Percentiles rank a stretch among this genome's conserved stretches.
Conservation (phyloP, 2,797 vertebrate species). For the Sebastes nivosus region DNA sequence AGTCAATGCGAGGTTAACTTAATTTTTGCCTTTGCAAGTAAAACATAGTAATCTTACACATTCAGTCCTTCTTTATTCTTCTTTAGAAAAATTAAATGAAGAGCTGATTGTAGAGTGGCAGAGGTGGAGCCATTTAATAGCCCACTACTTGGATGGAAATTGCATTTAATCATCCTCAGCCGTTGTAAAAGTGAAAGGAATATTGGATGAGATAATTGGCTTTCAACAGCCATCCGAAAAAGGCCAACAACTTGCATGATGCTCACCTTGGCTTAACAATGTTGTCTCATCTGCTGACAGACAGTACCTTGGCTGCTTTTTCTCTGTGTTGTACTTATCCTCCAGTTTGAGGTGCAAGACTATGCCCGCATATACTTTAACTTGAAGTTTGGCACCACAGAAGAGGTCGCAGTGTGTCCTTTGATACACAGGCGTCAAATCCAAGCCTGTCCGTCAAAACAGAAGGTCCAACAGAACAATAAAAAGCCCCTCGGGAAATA, state of each 20-base stretch:
- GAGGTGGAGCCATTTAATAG: conserved; percentile 53
- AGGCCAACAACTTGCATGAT: conserved; percentile 20
- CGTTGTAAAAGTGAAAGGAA: conserved; percentile 38
- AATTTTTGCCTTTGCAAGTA: conserved; percentile 24
- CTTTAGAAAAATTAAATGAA: conserved; percentile 45
- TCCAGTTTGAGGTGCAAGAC: not conserved
- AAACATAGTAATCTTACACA: conserved; percentile 24
- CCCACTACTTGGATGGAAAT: conserved; percentile 46
- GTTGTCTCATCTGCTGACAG: conserved; percentile 12
- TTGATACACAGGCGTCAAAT: conserved; percentile 25
- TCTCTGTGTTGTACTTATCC: not conserved
- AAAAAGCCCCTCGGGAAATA: conserved; percentile 60
- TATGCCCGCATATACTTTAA: not conserved
- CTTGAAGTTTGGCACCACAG: conserved; percentile 5
- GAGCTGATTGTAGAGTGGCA: conserved; percentile 29
- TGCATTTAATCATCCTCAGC: conserved; percentile 51
- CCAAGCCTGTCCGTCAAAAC: conserved; percentile 54
- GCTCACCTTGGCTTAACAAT: conserved; percentile 15
- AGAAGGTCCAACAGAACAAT: conserved; percentile 64
- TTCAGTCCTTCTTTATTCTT: conserved; percentile 33
- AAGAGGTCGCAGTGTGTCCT: conserved; percentile 1
- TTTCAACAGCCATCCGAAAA: conserved; percentile 42
- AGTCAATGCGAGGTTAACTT: conserved; percentile 19
- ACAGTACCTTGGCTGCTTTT: not conserved
- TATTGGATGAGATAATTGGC: conserved; percentile 57